Conservation (phyloP, 2,888 invertebrate species). For the Habroteleia sp. region DNA sequence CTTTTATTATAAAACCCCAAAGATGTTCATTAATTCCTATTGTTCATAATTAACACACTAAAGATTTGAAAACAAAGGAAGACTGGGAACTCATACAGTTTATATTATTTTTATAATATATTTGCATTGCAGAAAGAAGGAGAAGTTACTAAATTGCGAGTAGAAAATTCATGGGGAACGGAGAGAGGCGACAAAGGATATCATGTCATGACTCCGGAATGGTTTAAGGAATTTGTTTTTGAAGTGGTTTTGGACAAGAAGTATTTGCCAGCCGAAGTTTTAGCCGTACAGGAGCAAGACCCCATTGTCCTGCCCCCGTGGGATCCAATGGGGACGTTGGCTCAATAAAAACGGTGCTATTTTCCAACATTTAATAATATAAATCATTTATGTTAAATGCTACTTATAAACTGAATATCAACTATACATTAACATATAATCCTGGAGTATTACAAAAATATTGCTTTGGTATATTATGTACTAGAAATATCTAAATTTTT, state of each 20-base stretch:
- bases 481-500: too few species aligned
- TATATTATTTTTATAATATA: constrained; percentile 1
- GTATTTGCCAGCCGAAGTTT: constrained; percentile 87
- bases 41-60: too few species aligned
- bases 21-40: too few species aligned
- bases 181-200: constrained; percentile 94
- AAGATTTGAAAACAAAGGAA: too few species aligned
- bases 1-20: too few species aligned
- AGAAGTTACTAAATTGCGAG: constrained; percentile 88
- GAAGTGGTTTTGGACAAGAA: constrained; percentile 95
- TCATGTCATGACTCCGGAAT: constrained; percentile 89
- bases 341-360: constrained; percentile 73
- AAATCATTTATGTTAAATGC: too few species aligned
- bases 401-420: too few species aligned
- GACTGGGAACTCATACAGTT: too few species aligned
- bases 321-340: constrained; percentile 96
- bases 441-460: too few species aligned
- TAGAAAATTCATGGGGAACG: constrained; percentile 96
- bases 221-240: constrained; percentile 94
- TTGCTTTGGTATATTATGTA: too few species aligned
- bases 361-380: too few species aligned
- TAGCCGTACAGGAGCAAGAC: constrained; percentile 88
- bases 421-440: too few species aligned
- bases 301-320: constrained; percentile 92
- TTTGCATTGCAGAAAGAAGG: constrained; percentile 83